A percentile compares a stretch with the other conserved stretches of the same genome.
Conservation (phyloP, 2,113 vertebrate genomes). For the Microcebus lehilahytsara region DNA sequence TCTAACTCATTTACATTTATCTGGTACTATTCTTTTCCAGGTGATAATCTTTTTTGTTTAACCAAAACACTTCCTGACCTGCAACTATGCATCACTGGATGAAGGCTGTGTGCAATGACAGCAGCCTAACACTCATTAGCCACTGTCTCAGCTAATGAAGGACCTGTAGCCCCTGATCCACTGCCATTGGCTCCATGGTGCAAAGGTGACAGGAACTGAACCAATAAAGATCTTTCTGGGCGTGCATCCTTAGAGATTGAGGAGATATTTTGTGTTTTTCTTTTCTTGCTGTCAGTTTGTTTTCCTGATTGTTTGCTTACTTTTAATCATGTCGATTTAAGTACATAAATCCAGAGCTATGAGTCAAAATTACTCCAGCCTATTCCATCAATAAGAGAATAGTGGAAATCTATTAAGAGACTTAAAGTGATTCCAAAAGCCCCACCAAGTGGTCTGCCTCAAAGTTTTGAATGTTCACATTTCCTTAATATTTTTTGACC, state of each 20-base stretch:
- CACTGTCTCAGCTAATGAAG: not conserved
- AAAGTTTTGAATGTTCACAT: too few species aligned
- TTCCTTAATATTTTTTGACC: too few species aligned
- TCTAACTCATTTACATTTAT: not conserved
- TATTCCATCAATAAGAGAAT: not conserved
- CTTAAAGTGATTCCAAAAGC: not conserved
- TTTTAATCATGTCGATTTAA: not conserved
- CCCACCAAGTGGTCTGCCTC: too few species aligned
- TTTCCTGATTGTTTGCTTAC: too few species aligned
- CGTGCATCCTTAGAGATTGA: too few species aligned
- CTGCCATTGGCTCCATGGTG: too few species aligned
- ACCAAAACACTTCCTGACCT: not conserved
- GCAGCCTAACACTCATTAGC: not conserved
- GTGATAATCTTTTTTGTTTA: not conserved
- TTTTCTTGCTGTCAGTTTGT: too few species aligned
- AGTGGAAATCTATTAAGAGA: not conserved
- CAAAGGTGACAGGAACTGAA: too few species aligned
- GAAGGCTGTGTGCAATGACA: not conserved
- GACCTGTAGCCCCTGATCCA: not conserved
- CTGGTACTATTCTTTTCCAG: not conserved
- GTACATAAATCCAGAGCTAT: not conserved
- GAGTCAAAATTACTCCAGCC: not conserved
- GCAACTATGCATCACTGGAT: not conserved
- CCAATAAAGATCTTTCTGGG: too few species aligned
- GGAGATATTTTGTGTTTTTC: too few species aligned